Conservation (phyloP, 2,113 vertebrate species). For the Laticauda laticaudata region DNA sequence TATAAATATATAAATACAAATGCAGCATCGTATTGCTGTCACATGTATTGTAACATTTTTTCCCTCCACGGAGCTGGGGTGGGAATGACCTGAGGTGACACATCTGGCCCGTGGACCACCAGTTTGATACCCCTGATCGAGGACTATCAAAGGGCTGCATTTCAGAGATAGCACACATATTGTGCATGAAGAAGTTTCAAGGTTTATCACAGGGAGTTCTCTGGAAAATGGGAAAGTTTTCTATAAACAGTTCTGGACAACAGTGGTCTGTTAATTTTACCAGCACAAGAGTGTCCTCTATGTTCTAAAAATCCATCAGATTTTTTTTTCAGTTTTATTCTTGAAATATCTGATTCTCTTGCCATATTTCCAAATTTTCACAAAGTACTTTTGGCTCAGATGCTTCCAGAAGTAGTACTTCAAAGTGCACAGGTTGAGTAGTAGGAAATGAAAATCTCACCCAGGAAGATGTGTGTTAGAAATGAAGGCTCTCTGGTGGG, state of each 20-base stretch:
- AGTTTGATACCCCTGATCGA: background rate
- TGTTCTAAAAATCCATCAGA: background rate
- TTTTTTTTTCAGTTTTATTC: background rate
- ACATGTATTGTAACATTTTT: too few species aligned
- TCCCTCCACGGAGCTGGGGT: too few species aligned
- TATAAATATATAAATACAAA: too few species aligned
- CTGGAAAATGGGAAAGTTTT: background rate
- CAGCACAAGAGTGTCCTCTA: background rate
- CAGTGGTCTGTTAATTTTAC: background rate
- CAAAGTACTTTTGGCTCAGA: background rate
- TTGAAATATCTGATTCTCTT: background rate
- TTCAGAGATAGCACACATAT: background rate
- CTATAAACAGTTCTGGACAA: background rate
- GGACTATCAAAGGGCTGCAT: background rate
- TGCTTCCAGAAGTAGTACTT: background rate
- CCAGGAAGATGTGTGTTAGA: background rate
- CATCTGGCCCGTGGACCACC: too few species aligned
- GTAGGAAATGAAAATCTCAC: background rate
- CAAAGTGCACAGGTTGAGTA: background rate
- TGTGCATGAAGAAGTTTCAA: background rate
- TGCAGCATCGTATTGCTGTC: too few species aligned
- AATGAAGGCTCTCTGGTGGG: background rate
- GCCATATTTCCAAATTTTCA: background rate
- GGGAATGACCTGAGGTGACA: too few species aligned
- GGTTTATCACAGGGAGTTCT: background rate